Evolutionary conservation across 2,888 invertebrate species (phyloP), one percentile per base, ranked within the genome.

Genomic region (Cryptosula pallasiana): DNA sequence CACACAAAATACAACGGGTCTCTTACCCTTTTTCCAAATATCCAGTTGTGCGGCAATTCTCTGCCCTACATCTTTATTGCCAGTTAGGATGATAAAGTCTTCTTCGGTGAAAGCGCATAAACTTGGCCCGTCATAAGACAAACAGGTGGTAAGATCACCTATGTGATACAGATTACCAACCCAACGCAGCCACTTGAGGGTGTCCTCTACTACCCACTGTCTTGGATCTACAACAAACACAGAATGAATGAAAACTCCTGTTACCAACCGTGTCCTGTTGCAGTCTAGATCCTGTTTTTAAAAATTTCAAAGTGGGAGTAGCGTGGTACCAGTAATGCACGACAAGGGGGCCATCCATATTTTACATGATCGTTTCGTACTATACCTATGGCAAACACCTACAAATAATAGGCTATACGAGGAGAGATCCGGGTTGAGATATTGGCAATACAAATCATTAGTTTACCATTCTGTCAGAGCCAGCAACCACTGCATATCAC

Each of bases 31-130:
- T 85, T 92, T 93, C 94, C 94, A 95, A 78, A 95, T 92, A 85
- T 94, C 94, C 80, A 95, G 86, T 81, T 93, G 93, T 34, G 94
- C 93, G 84, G 91, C 91, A 76, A 95, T 85, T 78, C 91, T 91
- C 82, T 91, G 91, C 5, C 80, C 79, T 0, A 73, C 72, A 2
- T 75, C 76, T 1, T 77, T 76, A 5, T 76, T 77, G 54, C 74
- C 75, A 20, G 72, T 69, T 78, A 90, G 89, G 84, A 95, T 94
- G 13, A 54, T 36, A 25, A 70, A 54, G 79, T 94, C 93, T 76
- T 92, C 92, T 83, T 94, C 94, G 69, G 90, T 90, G 73, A 95
- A 88, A 71, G 90, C 88, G 74, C 91, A 89, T 74, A 95, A 86
- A 55, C 90, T 89, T 20, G 89, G 87, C 72, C 95, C 95, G 78